Base-by-base conservation (phyloP, 2,113 vertebrate genomes). In the Bos indicus region DNA sequence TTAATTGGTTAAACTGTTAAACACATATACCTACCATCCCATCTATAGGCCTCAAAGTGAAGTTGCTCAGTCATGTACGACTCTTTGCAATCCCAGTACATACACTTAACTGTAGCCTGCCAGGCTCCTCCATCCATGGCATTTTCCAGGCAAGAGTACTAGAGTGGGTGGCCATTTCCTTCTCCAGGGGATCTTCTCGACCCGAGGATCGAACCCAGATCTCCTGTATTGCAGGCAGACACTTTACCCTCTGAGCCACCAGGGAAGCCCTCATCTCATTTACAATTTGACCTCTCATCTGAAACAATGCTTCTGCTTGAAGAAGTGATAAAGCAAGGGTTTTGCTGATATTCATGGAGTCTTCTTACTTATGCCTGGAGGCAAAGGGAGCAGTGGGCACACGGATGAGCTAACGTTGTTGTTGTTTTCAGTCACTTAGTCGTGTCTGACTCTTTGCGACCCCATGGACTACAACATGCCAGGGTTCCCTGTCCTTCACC, bases 161-260 rank as follows among this genome's bases (percentile, higher is more conserved):
- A 19, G n/a, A 36, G 67, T 71, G n/a, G n/a, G 67, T 71, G 17
- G 67, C 10, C 67, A 36, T 71, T 40, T 71, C n/a, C n/a, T 40
- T 23, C n/a, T 71, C n/a, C n/a, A 40, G 5, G n/a, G 67, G 19
- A 71, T 71, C 67, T 36, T 71, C 67, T 23, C 2, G 2, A 71
- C n/a, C 9, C 2, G 0, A 71, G n/a, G n/a, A 40, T 40, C 1
- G 0, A 71, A 40, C n/a, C 10, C n/a, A 40, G 4, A 6, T 40
- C 2, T 23, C n/a, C 10, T 17, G 19, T 19, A 71, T 23, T 23
- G n/a, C 19, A 40, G n/a, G 19, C 25, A 60, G 59, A 28, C 11
- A 0, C 67, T 40, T 40, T 40, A 40, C 19, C 19, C 67, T 71
- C 67, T 40, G 9, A 71, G 67, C 67, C 19, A 71, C 67, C 10